These are phyloP conservation scores for Creontiades dilutus DNA, from an alignment of 2,888 invertebrate genomes.

Conservation along the genomic window DNA sequence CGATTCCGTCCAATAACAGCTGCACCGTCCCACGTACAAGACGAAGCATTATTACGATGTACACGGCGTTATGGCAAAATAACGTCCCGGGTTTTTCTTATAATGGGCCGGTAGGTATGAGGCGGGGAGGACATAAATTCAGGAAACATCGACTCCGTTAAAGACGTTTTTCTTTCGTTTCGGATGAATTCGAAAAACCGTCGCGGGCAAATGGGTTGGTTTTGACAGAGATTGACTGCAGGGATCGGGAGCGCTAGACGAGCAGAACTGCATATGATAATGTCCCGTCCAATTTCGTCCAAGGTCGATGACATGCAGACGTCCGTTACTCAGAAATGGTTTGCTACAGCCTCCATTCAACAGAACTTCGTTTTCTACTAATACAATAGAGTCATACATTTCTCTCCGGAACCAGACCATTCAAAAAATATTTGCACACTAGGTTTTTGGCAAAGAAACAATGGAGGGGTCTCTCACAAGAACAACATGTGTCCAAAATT, in stretches of 20 bases:
- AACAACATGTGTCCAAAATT: too few relatives aligned
- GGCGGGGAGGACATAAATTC: background rate
- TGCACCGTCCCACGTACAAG: constrained; percentile 55
- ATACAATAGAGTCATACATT: too few relatives aligned
- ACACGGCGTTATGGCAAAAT: constrained; percentile 50
- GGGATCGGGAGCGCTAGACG: background rate
- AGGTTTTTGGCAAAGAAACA: background rate
- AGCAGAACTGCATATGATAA: constrained; percentile 31
- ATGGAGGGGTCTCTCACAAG: background rate
- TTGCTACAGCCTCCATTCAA: too few relatives aligned
- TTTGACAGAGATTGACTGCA: constrained; percentile 36
- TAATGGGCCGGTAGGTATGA: background rate
- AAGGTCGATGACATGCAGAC: background rate
- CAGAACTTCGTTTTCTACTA: too few relatives aligned
- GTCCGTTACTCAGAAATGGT: background rate
- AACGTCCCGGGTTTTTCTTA: background rate
- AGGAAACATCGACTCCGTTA: constrained; percentile 19
- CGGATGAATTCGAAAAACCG: constrained; percentile 8
- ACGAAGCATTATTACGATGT: constrained; percentile 31
- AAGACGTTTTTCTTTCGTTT: background rate
- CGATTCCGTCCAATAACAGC: constrained; percentile 40
- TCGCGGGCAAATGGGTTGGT: background rate
- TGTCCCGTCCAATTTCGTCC: constrained; percentile 4
- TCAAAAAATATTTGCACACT: background rate
- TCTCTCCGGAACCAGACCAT: background rate